Conservation (phyloP, 2,797 vertebrate genomes). For the Notoglanidium macrostoma region DNA sequence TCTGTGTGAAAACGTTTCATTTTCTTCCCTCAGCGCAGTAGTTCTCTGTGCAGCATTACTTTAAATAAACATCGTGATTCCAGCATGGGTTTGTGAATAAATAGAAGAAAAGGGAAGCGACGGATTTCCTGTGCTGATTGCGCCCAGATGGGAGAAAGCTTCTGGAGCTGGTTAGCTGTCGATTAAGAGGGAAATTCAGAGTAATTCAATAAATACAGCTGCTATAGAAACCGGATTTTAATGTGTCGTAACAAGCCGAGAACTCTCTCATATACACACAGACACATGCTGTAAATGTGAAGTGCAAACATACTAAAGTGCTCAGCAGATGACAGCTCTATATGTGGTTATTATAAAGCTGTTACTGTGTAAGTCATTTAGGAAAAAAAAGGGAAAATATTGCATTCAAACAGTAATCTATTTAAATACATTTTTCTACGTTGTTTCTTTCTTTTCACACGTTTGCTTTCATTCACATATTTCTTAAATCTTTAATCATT, state of each 20-base stretch:
- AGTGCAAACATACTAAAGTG: constrained; percentile 26
- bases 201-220: constrained; percentile 81
- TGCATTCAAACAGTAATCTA: constrained; percentile 9
- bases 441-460: background rate
- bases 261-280: constrained; percentile 48
- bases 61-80: constrained; percentile 79
- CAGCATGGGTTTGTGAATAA: constrained; percentile 72
- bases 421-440: too few species aligned
- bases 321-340: constrained; percentile 39
- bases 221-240: constrained; percentile 74
- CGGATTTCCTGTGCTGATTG: constrained; percentile 74
- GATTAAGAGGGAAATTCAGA: constrained; percentile 76
- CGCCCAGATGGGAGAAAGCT: constrained; percentile 75
- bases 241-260: constrained; percentile 74
- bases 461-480: background rate
- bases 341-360: constrained; percentile 30
- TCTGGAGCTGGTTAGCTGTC: constrained; percentile 77
- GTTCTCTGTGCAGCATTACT: constrained; percentile 75
- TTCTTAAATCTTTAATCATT: background rate
- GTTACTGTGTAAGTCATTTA: constrained; percentile 25
- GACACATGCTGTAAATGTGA: constrained; percentile 40
- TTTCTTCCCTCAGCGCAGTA: constrained; percentile 69
- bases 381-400: constrained; percentile 1
- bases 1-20: constrained; percentile 63
- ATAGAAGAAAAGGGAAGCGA: constrained; percentile 71